These are phyloP conservation scores for Terrapene triunguis DNA, from an alignment of 2,113 vertebrate genomes.

Conservation along the genomic window DNA sequence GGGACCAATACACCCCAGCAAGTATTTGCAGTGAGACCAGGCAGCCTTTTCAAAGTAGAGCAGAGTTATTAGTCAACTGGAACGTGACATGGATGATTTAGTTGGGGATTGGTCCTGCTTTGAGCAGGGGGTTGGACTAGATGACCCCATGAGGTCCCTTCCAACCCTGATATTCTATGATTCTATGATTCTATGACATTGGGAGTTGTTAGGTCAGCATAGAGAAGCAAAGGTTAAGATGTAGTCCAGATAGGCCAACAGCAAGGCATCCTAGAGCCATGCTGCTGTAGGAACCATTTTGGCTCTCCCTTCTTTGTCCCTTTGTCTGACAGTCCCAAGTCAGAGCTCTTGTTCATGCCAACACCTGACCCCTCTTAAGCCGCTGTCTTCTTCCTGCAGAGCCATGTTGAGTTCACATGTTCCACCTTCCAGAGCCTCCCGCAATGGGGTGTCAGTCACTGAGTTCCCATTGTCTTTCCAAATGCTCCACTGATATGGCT, in stretches of 20 bases:
- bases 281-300: not conserved
- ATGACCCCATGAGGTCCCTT: too few relatives aligned
- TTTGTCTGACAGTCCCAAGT: not conserved
- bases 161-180: too few relatives aligned
- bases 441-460: too few relatives aligned
- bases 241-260: not conserved
- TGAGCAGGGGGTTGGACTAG: too few relatives aligned
- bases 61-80: not conserved
- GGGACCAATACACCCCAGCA: not conserved
- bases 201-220: not conserved
- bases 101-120: too few relatives aligned
- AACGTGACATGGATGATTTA: not conserved
- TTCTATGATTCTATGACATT: too few relatives aligned
- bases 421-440: too few relatives aligned
- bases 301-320: not conserved
- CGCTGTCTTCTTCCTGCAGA: too few relatives aligned
- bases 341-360: not conserved
- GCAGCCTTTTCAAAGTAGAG: not conserved
- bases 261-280: not conserved
- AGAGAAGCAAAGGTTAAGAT: not conserved
- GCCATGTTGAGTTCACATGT: too few relatives aligned
- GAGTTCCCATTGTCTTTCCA: too few relatives aligned
- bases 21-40: not conserved
- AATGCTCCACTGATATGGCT: too few relatives aligned
- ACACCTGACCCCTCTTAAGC: not conserved